phyloP scores from a whole-genome alignment of 2,797 vertebrate genomes.

The Alfaro cultratus region DNA sequence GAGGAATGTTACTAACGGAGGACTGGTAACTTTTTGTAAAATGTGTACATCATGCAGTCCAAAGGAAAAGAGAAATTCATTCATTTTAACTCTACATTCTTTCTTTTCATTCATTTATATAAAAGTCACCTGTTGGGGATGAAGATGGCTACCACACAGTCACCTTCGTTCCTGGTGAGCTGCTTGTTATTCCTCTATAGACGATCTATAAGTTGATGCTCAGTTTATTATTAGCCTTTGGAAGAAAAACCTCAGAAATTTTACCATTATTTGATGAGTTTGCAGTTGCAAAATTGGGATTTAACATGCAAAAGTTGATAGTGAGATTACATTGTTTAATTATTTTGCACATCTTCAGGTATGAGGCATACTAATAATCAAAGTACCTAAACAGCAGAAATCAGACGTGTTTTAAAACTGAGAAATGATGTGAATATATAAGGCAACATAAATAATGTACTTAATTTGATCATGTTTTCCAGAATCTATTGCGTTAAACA shows the following conservation, averaged over 20 bases:
- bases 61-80: background rate
- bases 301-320: background rate
- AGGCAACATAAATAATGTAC: background rate
- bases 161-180: slow-evolving; percentile 21
- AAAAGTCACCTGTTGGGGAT: slow-evolving; percentile 10
- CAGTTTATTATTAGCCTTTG: background rate
- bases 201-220: background rate
- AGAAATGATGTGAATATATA: background rate
- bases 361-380: background rate
- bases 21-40: slow-evolving; percentile 2
- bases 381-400: background rate
- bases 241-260: background rate
- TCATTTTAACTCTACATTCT: background rate
- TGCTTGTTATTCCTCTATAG: background rate
- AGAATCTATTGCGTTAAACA: background rate
- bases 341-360: background rate
- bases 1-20: background rate
- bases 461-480: background rate
- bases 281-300: background rate
- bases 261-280: background rate
- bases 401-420: background rate
- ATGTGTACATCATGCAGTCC: background rate
- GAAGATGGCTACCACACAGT: background rate
- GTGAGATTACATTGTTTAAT: background rate
- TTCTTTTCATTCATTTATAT: background rate